Evolutionary conservation across 2,113 vertebrate genomes (phyloP).

Genomic region (Menura novaehollandiae): DNA sequence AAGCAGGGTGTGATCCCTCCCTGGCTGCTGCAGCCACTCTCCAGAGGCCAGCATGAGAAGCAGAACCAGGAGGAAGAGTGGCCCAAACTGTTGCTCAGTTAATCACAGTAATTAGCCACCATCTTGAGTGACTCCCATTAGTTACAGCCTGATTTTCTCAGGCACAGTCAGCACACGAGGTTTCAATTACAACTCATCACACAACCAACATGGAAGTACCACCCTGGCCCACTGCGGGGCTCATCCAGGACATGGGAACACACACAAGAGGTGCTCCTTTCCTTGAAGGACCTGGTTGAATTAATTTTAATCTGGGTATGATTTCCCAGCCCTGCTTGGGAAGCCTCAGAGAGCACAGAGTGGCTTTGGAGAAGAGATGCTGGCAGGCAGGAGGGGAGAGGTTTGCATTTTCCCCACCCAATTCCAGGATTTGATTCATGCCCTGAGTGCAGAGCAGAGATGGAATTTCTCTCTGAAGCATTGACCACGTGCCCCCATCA

Average conservation of each 20-base stretch:
- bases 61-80: background rate
- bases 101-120: conserved; percentile 19
- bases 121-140: background rate
- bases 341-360: accelerated
- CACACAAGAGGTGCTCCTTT: background rate
- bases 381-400: background rate
- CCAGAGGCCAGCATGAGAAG: background rate
- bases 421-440: background rate
- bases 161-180: background rate
- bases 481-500: accelerated
- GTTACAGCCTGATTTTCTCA: background rate
- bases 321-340: background rate
- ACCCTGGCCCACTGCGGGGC: background rate
- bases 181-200: background rate
- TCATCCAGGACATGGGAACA: background rate
- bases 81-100: background rate
- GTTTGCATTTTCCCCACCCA: background rate
- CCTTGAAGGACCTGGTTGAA: background rate
- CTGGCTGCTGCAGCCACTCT: background rate
- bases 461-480: background rate
- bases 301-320: background rate
- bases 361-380: background rate
- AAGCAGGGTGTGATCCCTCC: background rate
- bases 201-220: background rate
- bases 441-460: background rate